Conservation (phyloP, 1,140 invertebrate species). For the Meloidogyne exigua region DNA sequence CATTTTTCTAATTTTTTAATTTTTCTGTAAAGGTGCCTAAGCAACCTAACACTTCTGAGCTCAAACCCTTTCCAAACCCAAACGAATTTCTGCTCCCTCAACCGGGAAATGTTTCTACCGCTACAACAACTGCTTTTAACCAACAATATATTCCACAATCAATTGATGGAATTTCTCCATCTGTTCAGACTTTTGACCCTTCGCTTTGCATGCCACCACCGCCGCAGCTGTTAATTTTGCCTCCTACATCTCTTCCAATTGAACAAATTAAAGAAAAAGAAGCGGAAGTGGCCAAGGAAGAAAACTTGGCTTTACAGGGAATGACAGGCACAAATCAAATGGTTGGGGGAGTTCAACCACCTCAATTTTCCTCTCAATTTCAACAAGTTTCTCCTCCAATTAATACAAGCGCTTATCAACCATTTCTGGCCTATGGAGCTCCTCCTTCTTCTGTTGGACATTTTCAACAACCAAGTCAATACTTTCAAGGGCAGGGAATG, state of each 20-base stretch:
- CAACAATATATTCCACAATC: constrained; percentile 23
- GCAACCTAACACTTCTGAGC: not conserved
- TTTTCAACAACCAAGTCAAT: constrained; percentile 10
- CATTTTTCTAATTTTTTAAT: too few relatives aligned
- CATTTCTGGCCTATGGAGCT: constrained; percentile 51
- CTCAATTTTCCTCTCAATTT: not conserved
- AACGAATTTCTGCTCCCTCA: constrained; percentile 49
- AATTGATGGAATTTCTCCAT: constrained; percentile 29
- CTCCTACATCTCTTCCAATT: constrained; percentile 15
- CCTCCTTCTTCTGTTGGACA: constrained; percentile 31
- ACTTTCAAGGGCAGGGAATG: not conserved
- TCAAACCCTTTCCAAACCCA: constrained; percentile 52
- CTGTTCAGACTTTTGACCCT: not conserved
- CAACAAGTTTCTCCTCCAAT: constrained; percentile 38
- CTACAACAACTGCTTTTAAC: not conserved
- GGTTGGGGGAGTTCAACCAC: too few relatives aligned
- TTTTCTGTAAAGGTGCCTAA: not conserved
- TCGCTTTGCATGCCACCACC: constrained; percentile 10
- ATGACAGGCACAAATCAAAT: not conserved
- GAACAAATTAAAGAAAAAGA: not conserved
- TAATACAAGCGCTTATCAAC: constrained; percentile 45
- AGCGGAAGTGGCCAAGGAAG: not conserved
- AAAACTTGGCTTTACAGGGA: not conserved
- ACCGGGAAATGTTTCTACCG: not conserved
- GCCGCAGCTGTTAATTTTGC: not conserved